Percentiles rank a stretch among this genome's conserved stretches.
phyloP scores from a whole-genome alignment of 2,888 invertebrate species.

The Agrochola lychnidis region DNA sequence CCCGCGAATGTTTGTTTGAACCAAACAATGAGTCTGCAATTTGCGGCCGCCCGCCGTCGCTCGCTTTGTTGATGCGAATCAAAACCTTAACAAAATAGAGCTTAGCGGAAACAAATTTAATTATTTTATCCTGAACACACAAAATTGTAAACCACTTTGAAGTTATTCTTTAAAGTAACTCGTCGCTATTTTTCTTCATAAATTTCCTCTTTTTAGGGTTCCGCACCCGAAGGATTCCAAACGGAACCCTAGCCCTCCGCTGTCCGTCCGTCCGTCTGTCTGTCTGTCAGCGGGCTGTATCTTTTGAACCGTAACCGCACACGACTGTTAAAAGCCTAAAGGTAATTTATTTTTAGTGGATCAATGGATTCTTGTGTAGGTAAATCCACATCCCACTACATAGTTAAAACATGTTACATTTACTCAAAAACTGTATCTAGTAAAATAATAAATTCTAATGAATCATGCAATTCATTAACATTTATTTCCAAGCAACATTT shows the following conservation, averaged over 20 bases:
- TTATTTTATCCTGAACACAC: conserved; percentile 74
- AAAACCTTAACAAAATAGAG: conserved; percentile 85
- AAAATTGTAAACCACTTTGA: conserved; percentile 67
- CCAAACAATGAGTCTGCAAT: conserved; percentile 89
- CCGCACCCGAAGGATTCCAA: no score
- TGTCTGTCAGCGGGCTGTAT: no score
- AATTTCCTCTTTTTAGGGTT: conserved; percentile 13
- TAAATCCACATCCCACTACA: neutral
- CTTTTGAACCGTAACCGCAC: neutral
- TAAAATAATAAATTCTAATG: neutral
- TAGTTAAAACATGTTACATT: neutral
- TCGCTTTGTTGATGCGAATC: conserved; percentile 86
- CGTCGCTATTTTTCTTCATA: conserved; percentile 9
- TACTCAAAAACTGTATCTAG: neutral
- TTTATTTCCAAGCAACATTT: neutral
- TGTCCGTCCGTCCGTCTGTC: no score
- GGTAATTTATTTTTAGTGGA: neutral
- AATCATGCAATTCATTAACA: neutral
- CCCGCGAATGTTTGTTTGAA: conserved; percentile 86
- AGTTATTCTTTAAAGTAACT: conserved; percentile 52
- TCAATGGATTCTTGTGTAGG: neutral
- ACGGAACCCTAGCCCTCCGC: no score
- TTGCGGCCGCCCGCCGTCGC: conserved; percentile 84
- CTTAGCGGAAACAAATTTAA: conserved; percentile 77
- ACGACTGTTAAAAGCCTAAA: neutral